phyloP scores from a whole-genome alignment of 2,113 vertebrate genomes.

The Eudyptes chrysolophus region DNA sequence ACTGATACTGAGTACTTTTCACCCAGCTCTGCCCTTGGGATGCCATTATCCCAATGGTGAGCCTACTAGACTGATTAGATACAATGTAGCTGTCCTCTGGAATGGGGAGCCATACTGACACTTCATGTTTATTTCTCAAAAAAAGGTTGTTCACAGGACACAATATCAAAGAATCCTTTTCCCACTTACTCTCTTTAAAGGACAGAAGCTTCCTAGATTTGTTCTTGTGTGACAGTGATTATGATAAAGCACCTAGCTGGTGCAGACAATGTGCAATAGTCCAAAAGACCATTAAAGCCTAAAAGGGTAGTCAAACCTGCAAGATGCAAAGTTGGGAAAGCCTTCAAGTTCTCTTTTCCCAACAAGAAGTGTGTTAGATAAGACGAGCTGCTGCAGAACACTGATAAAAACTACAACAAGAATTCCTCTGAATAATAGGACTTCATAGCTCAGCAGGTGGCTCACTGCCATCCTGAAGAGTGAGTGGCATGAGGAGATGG shows the following conservation, averaged over 20 bases:
- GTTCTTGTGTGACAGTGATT: background rate
- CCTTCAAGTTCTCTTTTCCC: background rate
- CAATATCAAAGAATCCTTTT: background rate
- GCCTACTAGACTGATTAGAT: background rate
- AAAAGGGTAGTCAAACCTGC: background rate
- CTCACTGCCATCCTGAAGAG: background rate
- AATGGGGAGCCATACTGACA: background rate
- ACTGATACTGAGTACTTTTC: background rate
- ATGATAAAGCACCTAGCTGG: background rate
- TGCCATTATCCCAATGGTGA: background rate
- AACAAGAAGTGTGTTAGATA: background rate
- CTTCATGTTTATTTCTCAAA: background rate
- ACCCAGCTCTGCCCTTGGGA: background rate
- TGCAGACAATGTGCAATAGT: background rate
- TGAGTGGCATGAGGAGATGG: background rate
- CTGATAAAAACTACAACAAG: background rate
- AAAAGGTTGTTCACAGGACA: background rate
- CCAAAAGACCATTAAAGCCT: background rate
- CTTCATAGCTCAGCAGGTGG: slow-evolving; percentile 2
- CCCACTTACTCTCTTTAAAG: background rate
- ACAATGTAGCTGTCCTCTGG: background rate
- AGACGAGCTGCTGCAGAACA: background rate
- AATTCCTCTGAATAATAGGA: background rate
- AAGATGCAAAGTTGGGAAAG: background rate
- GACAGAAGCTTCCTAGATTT: background rate